Conservation (phyloP, 2,113 vertebrate species). For the Agelaius tricolor region DNA sequence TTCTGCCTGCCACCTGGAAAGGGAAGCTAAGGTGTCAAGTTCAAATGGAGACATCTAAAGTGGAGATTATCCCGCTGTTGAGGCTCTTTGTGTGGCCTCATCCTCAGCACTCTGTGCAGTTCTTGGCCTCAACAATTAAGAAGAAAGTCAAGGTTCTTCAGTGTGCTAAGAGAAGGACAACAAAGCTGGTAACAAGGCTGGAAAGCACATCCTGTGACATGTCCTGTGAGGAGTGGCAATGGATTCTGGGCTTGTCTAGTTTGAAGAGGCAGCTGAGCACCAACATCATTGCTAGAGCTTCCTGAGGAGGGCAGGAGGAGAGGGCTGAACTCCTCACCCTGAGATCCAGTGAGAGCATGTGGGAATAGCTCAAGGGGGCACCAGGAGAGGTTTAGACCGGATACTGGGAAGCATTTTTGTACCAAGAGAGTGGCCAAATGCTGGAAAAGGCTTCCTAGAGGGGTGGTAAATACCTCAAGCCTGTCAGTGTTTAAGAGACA, state of each 20-base stretch:
- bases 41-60: background rate
- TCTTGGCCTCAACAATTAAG: background rate
- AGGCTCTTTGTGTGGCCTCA: background rate
- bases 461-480: background rate
- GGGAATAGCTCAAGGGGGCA: background rate
- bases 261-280: background rate
- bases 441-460: background rate
- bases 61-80: fast-evolving
- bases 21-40: background rate
- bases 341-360: background rate
- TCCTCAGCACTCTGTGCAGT: background rate
- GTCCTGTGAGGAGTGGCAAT: fast-evolving
- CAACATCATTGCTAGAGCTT: background rate
- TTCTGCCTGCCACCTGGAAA: background rate
- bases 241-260: background rate
- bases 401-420: background rate
- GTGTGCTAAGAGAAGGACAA: background rate
- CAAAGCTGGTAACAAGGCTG: background rate
- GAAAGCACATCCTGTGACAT: background rate
- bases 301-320: background rate
- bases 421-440: background rate
- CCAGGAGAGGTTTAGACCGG: background rate
- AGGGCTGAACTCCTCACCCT: background rate
- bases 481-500: background rate
- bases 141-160: background rate